phyloP scores from a whole-genome alignment of 2,113 vertebrate species.

The Dendrocopos noguchii region DNA sequence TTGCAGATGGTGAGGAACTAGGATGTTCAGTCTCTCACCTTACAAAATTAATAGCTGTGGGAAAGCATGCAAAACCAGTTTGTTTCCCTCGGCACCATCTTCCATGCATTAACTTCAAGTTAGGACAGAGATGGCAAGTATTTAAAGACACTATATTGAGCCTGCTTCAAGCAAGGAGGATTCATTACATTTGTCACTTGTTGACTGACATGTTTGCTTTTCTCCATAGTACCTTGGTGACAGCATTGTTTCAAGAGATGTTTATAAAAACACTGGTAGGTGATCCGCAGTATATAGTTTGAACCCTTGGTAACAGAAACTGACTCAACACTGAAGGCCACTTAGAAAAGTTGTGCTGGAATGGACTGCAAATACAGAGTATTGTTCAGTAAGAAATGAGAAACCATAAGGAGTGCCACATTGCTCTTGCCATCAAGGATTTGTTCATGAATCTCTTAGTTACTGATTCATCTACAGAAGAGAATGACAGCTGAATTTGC shows the following conservation, averaged over 20 bases:
- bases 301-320: neutral
- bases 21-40: neutral
- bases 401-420: neutral
- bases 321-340: neutral
- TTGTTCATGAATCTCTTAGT: neutral
- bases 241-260: neutral
- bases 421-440: neutral
- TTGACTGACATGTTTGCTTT: neutral
- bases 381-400: neutral
- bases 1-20: neutral
- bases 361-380: neutral
- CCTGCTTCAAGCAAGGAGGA: neutral
- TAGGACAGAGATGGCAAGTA: neutral
- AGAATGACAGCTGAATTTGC: slow-evolving; percentile 46
- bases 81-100: neutral
- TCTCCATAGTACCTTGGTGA: neutral
- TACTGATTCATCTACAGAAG: neutral
- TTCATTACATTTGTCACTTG: neutral
- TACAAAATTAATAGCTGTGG: neutral
- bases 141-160: neutral
- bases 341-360: neutral
- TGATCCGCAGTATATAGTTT: neutral
- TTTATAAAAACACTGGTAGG: neutral
- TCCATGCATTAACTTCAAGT: neutral
- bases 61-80: neutral